These are phyloP conservation scores for Watsonalla binaria DNA, from an alignment of 2,888 invertebrate genomes.

Conservation along the genomic window DNA sequence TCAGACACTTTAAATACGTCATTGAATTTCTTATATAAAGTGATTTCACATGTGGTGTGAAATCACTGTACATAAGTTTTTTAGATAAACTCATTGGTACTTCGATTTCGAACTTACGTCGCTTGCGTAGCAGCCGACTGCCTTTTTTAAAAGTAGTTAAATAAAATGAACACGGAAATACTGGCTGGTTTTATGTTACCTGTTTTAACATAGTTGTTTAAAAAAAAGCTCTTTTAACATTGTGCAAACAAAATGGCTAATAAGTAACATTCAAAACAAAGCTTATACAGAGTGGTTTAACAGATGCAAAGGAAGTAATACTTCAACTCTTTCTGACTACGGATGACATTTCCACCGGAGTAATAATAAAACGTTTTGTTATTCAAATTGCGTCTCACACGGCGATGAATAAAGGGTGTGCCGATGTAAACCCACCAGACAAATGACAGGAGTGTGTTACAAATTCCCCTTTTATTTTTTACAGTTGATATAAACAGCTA, in stretches of 20 bases:
- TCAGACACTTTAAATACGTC: no score
- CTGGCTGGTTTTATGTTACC: neutral
- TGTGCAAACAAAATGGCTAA: neutral
- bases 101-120: no score
- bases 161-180: neutral
- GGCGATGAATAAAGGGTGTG: conserved; percentile 17
- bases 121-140: no score
- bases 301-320: neutral
- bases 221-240: neutral
- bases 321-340: neutral
- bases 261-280: neutral
- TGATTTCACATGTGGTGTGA: no score
- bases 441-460: conserved; percentile 12
- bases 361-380: conserved; percentile 12
- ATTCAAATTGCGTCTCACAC: conserved; percentile 19
- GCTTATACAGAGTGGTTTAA: neutral
- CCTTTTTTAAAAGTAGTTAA: no score
- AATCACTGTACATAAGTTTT: no score
- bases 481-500: conserved; percentile 9
- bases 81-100: no score
- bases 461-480: conserved; percentile 13
- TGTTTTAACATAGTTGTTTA: neutral
- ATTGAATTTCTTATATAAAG: no score
- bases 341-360: neutral
- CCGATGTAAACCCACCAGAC: conserved; percentile 12